phyloP scores from a whole-genome alignment of 1,140 invertebrate genomes.

The Drosophila guanche region DNA sequence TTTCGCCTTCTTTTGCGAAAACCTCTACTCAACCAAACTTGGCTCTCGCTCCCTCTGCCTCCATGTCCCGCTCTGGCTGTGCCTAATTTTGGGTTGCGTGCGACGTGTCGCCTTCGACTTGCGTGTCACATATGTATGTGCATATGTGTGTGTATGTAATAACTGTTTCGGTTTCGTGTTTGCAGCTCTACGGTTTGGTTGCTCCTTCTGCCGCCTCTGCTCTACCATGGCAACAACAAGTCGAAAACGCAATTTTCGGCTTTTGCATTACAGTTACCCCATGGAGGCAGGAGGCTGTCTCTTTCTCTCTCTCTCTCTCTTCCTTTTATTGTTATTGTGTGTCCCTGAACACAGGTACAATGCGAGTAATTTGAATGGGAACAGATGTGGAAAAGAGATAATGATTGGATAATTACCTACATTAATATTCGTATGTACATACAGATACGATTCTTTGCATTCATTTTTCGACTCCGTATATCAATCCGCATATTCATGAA shows the following conservation, averaged over 20 bases:
- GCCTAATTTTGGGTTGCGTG: slow-evolving; percentile 75
- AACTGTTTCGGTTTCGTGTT: slow-evolving; percentile 56
- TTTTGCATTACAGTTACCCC: slow-evolving; percentile 62
- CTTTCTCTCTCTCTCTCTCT: neutral
- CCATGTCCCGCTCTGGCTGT: slow-evolving; percentile 37
- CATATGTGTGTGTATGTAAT: slow-evolving; percentile 18
- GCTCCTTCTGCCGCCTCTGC: slow-evolving; percentile 26
- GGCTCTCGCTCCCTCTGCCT: slow-evolving; percentile 1
- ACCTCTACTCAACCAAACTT: neutral
- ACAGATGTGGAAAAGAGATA: slow-evolving; percentile 30
- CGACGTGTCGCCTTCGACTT: slow-evolving; percentile 50
- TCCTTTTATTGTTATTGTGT: slow-evolving; percentile 1
- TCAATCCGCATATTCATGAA: too few relatives aligned
- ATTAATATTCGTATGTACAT: neutral
- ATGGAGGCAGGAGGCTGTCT: slow-evolving; percentile 6
- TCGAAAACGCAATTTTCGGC: slow-evolving; percentile 63
- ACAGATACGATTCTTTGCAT: too few relatives aligned
- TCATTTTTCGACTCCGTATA: too few relatives aligned
- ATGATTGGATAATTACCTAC: slow-evolving; percentile 1
- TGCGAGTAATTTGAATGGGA: slow-evolving; percentile 50
- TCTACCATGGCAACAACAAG: slow-evolving; percentile 60
- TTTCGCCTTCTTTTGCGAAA: slow-evolving; percentile 27
- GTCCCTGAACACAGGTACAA: slow-evolving; percentile 25
- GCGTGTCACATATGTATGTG: slow-evolving; percentile 51
- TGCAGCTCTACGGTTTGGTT: slow-evolving; percentile 30